A percentile compares a stretch with the other conserved stretches of the same genome.
phyloP scores from a whole-genome alignment of 2,113 vertebrate genomes.

The Himantopus leucocephalus region DNA sequence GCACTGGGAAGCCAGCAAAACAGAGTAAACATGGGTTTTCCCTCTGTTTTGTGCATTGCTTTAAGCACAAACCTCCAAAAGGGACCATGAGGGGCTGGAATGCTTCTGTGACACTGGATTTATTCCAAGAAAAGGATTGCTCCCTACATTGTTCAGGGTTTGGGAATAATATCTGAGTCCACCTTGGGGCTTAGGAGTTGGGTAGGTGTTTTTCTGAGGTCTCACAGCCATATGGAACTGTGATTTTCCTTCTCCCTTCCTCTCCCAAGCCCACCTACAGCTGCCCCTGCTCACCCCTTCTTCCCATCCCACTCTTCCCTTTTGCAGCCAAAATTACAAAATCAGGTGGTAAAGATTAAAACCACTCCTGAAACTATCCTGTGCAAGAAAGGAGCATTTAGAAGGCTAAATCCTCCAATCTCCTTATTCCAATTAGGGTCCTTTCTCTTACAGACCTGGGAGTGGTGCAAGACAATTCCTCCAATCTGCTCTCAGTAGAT shows the following conservation, averaged over 20 bases:
- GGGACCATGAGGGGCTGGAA: neutral
- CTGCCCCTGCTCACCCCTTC: neutral
- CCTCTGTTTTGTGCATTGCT: neutral
- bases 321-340: neutral
- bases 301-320: neutral
- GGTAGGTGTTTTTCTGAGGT: neutral
- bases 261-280: neutral
- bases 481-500: neutral
- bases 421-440: constrained; percentile 38
- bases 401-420: constrained; percentile 54
- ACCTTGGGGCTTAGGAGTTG: neutral
- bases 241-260: neutral
- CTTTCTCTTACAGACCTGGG: neutral
- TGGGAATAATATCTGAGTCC: neutral
- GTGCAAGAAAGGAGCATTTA: constrained; percentile 41
- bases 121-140: neutral
- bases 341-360: constrained; percentile 55
- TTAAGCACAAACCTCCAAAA: neutral
- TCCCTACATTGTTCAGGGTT: neutral
- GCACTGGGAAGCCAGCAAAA: neutral
- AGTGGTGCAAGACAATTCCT: neutral
- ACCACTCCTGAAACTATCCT: neutral
- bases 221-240: neutral
- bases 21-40: neutral
- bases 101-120: neutral